Evolutionary conservation across 2,797 vertebrate genomes (phyloP).

Genomic region (Coregonus suidteri): DNA sequence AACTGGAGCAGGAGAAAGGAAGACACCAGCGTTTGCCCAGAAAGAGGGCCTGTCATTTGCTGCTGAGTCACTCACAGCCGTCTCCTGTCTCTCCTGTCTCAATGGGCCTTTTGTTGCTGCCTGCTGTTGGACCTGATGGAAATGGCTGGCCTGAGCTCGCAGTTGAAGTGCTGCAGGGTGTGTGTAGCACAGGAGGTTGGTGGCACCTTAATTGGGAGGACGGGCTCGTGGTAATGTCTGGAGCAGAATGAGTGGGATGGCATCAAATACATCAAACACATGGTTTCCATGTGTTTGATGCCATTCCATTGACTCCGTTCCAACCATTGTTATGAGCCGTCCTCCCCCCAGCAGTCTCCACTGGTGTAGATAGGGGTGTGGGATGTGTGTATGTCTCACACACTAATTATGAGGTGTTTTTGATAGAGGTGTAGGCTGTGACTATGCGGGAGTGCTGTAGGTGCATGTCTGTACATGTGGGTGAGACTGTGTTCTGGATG

Average conservation of each 20-base stretch:
- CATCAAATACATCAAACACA: no score
- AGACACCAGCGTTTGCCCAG: neutral
- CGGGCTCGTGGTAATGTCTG: no score
- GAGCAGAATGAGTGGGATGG: no score
- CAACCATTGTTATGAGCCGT: no score
- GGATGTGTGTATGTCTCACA: neutral
- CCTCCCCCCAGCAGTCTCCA: no score
- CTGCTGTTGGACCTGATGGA: neutral
- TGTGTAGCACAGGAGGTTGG: neutral
- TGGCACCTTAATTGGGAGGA: no score
- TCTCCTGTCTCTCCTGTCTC: neutral
- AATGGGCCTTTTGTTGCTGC: neutral
- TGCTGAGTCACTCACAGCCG: conserved; percentile 4
- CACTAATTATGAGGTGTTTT: neutral
- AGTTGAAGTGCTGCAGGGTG: neutral
- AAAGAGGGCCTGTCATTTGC: neutral
- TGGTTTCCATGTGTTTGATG: no score
- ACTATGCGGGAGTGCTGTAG: neutral
- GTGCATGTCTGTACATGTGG: conserved; percentile 8
- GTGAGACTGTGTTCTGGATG: conserved; percentile 5
- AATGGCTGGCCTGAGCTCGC: conserved; percentile 9
- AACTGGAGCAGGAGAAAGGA: neutral
- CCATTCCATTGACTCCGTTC: no score
- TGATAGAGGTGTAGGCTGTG: neutral
- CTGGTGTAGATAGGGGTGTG: neutral